Conservation (phyloP, 2,113 vertebrate genomes). For the Synodontis membranacea region DNA sequence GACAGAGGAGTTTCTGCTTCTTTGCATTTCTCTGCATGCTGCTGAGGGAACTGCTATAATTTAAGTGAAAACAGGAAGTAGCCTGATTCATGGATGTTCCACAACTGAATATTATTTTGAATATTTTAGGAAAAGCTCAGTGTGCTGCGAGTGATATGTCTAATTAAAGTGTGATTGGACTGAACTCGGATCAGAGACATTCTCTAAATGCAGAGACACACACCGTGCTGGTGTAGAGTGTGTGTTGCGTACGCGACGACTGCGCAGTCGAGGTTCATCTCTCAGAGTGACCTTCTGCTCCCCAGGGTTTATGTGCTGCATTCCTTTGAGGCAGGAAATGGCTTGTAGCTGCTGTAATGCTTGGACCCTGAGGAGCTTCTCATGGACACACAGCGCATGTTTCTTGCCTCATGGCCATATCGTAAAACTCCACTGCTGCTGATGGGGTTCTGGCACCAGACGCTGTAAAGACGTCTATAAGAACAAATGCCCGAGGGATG, state of each 20-base stretch:
- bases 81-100: background rate
- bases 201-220: background rate
- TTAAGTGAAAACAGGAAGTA: background rate
- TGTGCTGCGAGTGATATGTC: background rate
- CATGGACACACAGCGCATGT: constrained; percentile 55
- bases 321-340: constrained; percentile 73
- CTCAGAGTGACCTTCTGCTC: constrained; percentile 55
- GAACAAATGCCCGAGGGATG: background rate
- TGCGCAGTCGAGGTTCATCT: background rate
- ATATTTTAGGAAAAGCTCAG: background rate
- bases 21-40: background rate
- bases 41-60: background rate
- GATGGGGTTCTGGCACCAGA: constrained; percentile 51
- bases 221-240: background rate
- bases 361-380: constrained; percentile 60
- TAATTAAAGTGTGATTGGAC: background rate
- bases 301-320: constrained; percentile 63
- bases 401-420: constrained; percentile 38
- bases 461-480: constrained; percentile 32
- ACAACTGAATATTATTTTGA: background rate
- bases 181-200: background rate
- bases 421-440: constrained; percentile 53
- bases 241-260: background rate
- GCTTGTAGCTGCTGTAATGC: constrained; percentile 55
- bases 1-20: background rate